Base-by-base conservation (phyloP, 2,888 invertebrate species). In the Noctua janthe region DNA sequence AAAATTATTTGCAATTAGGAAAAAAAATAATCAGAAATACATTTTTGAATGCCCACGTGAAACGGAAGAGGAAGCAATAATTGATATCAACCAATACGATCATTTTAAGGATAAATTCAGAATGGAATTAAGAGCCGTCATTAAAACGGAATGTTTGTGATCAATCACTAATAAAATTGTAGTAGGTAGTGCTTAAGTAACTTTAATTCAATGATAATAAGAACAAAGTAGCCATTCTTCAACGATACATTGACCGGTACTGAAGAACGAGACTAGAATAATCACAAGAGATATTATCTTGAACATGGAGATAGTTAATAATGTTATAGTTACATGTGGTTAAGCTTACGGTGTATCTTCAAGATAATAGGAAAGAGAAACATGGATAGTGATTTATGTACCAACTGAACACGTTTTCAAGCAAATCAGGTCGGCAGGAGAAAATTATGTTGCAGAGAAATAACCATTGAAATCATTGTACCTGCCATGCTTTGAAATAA, bases 291-390 rank as follows among this genome's bases (percentile, higher is more conserved):
- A 83, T 83, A 87, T 79, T 76, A 85, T 79, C 70, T 85, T 64
- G 87, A 83, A 71, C 78, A 75, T 80, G 59, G 70, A 74, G 62
- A 85, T 72, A 77, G 78, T 78, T 87, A 74, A 79, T 83, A 82
- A 80, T 85, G 81, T 82, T 82, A 84, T 83, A 74, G 85, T 83
- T 84, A 74, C 82, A 76, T 84, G 84, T 80, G 85, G 85, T 87
- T 77, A 87, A 71, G 80, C 64, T 87, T 84, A 87, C 84, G 69
- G 85, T 78, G 79, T 71, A 70, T 76, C 72, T 80, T 85, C 64
- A 71, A 79, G 84, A 84, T 85, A 84, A 85, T 81, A 71, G 56
- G 64, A 84, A 77, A 76, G 43, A 80, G 76, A 84, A 80, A 73
- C 66, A 74, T 76, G 56, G 71, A 54, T 80, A 75, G 80, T 84